These are phyloP conservation scores for Ancistrus triradiatus DNA, from an alignment of 2,113 vertebrate genomes.

Conservation along the genomic window DNA sequence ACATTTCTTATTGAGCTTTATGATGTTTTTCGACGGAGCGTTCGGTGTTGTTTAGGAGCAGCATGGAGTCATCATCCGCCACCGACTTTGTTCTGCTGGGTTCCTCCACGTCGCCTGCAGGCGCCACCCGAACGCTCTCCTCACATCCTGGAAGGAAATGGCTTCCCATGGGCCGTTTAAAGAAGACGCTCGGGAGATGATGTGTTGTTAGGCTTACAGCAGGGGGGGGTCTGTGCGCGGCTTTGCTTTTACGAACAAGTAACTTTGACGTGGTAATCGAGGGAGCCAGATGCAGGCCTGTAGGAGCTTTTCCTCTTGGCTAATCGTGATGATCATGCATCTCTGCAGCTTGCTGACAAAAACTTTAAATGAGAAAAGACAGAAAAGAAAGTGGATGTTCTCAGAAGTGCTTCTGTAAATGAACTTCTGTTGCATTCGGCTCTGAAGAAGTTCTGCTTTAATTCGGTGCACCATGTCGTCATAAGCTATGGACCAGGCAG, in stretches of 20 bases:
- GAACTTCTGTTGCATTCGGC: neutral
- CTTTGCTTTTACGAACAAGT: conserved; percentile 32
- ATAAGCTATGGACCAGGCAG: too few species aligned
- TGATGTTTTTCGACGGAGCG: too few species aligned
- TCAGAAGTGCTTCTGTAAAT: neutral
- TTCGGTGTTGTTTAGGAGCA: too few species aligned
- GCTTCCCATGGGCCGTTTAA: conserved; percentile 25
- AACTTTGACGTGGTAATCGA: conserved; percentile 15
- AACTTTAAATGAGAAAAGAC: neutral
- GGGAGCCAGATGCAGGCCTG: conserved; percentile 19
- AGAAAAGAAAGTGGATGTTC: neutral
- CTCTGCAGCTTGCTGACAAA: neutral
- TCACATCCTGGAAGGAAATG: conserved; percentile 26
- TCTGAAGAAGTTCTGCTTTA: neutral
- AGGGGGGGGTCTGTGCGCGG: conserved; percentile 33
- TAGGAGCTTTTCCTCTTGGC: conserved; percentile 34
- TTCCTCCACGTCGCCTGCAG: neutral
- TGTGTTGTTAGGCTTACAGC: conserved; percentile 9
- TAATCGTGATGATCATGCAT: conserved; percentile 41
- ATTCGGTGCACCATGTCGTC: too few species aligned
- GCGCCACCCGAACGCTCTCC: conserved; percentile 39
- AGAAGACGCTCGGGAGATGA: conserved; percentile 2
- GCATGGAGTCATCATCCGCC: too few species aligned
- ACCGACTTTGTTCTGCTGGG: too few species aligned
- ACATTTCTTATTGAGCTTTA: too few species aligned